Percentiles rank a stretch among this genome's conserved stretches.
Evolutionary conservation across 1,140 invertebrate genomes (phyloP).

Genomic region (Hyphantria cunea): DNA sequence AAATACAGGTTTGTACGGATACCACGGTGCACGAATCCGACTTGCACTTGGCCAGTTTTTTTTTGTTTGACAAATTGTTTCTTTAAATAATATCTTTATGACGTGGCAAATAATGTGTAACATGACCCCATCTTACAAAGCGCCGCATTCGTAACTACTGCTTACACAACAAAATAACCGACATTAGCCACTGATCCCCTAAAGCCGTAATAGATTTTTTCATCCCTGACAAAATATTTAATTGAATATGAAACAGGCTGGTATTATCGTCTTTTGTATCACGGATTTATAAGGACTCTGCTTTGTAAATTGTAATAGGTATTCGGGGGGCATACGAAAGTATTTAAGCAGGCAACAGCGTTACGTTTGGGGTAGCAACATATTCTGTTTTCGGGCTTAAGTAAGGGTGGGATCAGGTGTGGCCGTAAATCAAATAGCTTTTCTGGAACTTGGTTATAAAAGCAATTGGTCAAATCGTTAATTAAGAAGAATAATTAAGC

Average conservation of each 20-base stretch:
- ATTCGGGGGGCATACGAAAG: slow-evolving; percentile 71
- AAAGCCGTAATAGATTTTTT: slow-evolving; percentile 64
- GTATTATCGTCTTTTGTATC: slow-evolving; percentile 75
- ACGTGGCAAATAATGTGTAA: background rate
- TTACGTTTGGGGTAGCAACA: slow-evolving; percentile 49
- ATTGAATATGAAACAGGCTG: slow-evolving; percentile 77
- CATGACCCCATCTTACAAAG: background rate
- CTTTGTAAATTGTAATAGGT: slow-evolving; percentile 51
- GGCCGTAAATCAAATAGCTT: slow-evolving; percentile 33
- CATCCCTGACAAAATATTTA: slow-evolving; percentile 74
- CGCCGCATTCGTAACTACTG: slow-evolving; percentile 26
- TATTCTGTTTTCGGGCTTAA: slow-evolving; percentile 35
- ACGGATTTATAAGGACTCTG: slow-evolving; percentile 65
- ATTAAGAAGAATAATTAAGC: background rate
- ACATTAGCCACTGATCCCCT: slow-evolving; percentile 48
- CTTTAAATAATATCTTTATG: too few species aligned
- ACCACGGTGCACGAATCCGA: too few species aligned
- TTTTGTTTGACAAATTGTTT: too few species aligned
- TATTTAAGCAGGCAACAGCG: slow-evolving; percentile 67
- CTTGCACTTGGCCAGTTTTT: too few species aligned
- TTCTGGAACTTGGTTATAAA: slow-evolving; percentile 6
- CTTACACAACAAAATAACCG: slow-evolving; percentile 30
- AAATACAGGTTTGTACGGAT: too few species aligned
- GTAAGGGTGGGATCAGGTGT: slow-evolving; percentile 42
- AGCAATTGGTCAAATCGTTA: slow-evolving; percentile 6